Evolutionary conservation across 2,797 vertebrate species (phyloP).

Genomic region (Gallirallus australis): DNA sequence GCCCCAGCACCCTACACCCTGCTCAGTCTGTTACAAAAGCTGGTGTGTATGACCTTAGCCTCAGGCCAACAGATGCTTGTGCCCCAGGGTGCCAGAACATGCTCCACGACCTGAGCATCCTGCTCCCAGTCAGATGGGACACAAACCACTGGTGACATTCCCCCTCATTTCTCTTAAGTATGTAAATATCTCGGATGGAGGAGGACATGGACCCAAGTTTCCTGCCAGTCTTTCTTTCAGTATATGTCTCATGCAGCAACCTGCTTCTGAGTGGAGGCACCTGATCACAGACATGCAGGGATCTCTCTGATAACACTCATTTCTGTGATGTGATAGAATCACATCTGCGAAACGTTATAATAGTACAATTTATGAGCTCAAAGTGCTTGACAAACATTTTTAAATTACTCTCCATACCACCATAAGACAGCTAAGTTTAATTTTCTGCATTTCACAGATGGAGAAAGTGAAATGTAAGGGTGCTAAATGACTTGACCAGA

Average conservation of each 20-base stretch:
- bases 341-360: neutral
- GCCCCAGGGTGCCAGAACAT: neutral
- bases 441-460: neutral
- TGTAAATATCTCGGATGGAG: neutral
- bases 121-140: neutral
- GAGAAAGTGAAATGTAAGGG: neutral
- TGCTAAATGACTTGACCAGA: constrained; percentile 23
- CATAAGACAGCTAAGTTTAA: neutral
- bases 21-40: neutral
- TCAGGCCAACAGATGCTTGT: neutral
- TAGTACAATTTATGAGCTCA: neutral
- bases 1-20: neutral
- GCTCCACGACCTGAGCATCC: neutral
- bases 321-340: neutral
- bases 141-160: neutral
- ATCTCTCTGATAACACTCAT: neutral
- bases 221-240: neutral
- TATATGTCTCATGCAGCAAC: neutral
- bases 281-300: accelerated
- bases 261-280: neutral
- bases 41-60: neutral
- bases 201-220: neutral
- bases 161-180: neutral
- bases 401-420: neutral
- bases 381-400: constrained; percentile 13